phyloP scores from a whole-genome alignment of 2,888 invertebrate genomes.

The Cactoblastis cactorum region DNA sequence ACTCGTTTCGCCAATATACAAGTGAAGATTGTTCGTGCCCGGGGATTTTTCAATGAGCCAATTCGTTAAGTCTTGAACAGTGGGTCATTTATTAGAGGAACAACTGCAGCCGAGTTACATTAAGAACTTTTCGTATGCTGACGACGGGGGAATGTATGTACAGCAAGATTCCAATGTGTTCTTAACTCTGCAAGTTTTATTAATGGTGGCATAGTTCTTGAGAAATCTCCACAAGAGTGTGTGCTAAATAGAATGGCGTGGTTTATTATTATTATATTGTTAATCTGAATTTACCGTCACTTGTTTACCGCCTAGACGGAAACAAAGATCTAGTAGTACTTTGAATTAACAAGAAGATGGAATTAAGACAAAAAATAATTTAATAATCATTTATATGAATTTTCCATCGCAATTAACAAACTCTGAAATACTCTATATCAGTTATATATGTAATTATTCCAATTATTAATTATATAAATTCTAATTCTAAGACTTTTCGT shows the following conservation, averaged over 20 bases:
- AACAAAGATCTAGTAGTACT: too few species aligned
- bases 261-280: too few species aligned
- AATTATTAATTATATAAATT: too few species aligned
- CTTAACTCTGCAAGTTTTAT: background rate
- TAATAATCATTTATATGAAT: too few species aligned
- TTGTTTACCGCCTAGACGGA: too few species aligned
- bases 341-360: too few species aligned
- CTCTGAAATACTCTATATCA: too few species aligned
- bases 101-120: conserved; percentile 12
- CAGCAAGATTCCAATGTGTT: background rate
- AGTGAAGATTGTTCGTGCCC: conserved; percentile 52
- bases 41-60: conserved; percentile 53
- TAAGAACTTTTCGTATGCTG: conserved; percentile 17
- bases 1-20: conserved; percentile 60
- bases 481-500: too few species aligned
- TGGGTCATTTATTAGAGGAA: conserved; percentile 26
- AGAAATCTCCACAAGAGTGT: background rate
- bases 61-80: conserved; percentile 33
- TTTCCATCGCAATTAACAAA: too few species aligned
- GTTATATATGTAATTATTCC: too few species aligned
- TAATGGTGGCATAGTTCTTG: background rate
- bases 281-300: too few species aligned
- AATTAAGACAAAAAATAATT: too few species aligned
- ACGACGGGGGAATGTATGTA: conserved; percentile 13
- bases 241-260: background rate